phyloP scores from a whole-genome alignment of 2,797 vertebrate species.

The Helicolenus hilgendorfi region DNA sequence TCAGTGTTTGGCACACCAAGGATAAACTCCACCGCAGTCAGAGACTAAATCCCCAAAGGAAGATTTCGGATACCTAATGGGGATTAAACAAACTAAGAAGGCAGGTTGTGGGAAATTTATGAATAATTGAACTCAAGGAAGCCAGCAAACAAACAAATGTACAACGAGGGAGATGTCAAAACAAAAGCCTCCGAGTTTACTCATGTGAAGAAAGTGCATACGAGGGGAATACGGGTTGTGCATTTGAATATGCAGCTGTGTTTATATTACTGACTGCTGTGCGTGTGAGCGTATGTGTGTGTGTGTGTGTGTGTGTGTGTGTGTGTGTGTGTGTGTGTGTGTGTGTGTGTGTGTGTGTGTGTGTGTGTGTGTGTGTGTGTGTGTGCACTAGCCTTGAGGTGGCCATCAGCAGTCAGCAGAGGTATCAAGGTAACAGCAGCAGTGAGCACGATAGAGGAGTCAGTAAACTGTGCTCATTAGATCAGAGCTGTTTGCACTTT shows the following conservation, averaged over 20 bases:
- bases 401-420: conserved; percentile 40
- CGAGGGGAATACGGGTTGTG: not conserved
- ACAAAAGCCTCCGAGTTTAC: conserved; percentile 45
- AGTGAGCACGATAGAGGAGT: conserved; percentile 12
- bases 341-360: not conserved
- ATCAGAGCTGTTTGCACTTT: conserved; percentile 27
- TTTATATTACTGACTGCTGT: not conserved
- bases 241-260: conserved; percentile 5
- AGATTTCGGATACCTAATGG: conserved; percentile 72
- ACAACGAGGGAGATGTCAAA: conserved; percentile 48
- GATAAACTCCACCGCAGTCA: conserved; percentile 71
- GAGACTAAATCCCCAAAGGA: conserved; percentile 68
- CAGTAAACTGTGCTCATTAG: conserved; percentile 46
- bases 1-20: conserved; percentile 69
- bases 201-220: conserved; percentile 25
- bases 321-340: not conserved
- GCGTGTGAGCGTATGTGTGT: not conserved
- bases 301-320: not conserved
- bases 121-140: conserved; percentile 64
- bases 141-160: conserved; percentile 55
- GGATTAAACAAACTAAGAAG: conserved; percentile 71
- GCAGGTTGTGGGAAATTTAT: conserved; percentile 51
- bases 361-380: not conserved
- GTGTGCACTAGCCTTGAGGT: conserved; percentile 12
- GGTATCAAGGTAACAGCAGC: conserved; percentile 54